Base-by-base conservation (phyloP, 1,140 invertebrate genomes). In the Carposina sasakii region DNA sequence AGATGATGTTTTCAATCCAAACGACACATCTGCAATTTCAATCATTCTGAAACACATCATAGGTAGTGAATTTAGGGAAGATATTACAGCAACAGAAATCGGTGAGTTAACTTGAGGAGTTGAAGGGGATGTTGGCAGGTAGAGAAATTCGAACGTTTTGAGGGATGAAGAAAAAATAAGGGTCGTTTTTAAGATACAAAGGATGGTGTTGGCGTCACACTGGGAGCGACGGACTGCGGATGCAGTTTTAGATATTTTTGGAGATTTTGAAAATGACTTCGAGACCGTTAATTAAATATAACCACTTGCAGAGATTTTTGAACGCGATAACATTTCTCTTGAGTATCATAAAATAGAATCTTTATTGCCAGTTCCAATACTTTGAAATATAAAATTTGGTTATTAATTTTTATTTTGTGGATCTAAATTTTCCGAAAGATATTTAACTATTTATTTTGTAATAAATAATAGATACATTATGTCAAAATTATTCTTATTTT, bases 111-210 rank as follows among this genome's bases (percentile, higher is more conserved):
- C 43, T 40, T 28, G 13, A 21, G 23, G 16, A 12, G 5, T 15
- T 37, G 28, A 33, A 49, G 59, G 52, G 60, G 61, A 59, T 69
- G 54, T 31, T 57, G 57, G 73, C 79, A 84, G 79, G 79, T 84
- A 84, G 67, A 81, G 76, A 84, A 84, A 81, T 84, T 81, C 64
- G 70, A 81, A 81, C 72, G 70, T 76, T 82, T 71, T 66, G 66
- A 81, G 79, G 79, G 76, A 76, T 78, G 76, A 70, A 64, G 52
- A 81, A 82, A 82, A 84, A 84, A 74, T 65, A 73, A 78, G 77
- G 79, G 76, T 81, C 76, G 75, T 60, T 66, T 76, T 67, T 72
- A 63, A 71, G 65, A 77, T 68, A 82, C 74, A 79, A 81, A 75
- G 59, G 70, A 66, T 63, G 71, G 72, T 71, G 77, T 81, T 55